Conservation (phyloP, 1,140 invertebrate species). For the Heliconius nattereri region DNA sequence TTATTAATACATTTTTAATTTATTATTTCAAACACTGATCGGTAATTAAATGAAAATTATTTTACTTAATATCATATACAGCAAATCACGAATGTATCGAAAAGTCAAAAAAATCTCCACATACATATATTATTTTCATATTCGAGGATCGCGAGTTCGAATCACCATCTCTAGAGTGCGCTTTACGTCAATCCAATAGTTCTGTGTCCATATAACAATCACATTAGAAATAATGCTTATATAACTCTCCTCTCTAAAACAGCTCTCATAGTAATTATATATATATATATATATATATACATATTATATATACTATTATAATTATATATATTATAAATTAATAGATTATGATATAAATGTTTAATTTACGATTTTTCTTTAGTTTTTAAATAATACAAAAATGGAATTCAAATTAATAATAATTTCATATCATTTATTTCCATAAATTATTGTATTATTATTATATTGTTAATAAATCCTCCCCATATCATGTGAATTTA, state of each 20-base stretch:
- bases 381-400: not conserved
- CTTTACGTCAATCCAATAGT: not conserved
- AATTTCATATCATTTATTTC: not conserved
- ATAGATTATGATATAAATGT: not conserved
- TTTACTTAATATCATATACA: too few relatives aligned
- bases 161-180: not conserved
- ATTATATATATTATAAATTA: not conserved
- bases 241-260: not conserved
- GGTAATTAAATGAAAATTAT: too few relatives aligned
- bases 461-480: slow-evolving; percentile 2
- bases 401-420: not conserved
- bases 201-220: not conserved
- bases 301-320: not conserved
- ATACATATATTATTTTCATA: not conserved
- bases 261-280: not conserved
- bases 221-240: not conserved
- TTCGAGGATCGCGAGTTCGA: not conserved
- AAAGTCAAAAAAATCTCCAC: not conserved
- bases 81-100: too few relatives aligned
- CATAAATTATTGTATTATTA: not conserved
- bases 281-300: not conserved
- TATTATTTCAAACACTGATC: too few relatives aligned
- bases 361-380: not conserved
- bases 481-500: slow-evolving; percentile 29
- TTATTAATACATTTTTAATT: too few relatives aligned